These are phyloP conservation scores for Ciconia stormi DNA, from an alignment of 2,113 vertebrate species.

Conservation along the genomic window DNA sequence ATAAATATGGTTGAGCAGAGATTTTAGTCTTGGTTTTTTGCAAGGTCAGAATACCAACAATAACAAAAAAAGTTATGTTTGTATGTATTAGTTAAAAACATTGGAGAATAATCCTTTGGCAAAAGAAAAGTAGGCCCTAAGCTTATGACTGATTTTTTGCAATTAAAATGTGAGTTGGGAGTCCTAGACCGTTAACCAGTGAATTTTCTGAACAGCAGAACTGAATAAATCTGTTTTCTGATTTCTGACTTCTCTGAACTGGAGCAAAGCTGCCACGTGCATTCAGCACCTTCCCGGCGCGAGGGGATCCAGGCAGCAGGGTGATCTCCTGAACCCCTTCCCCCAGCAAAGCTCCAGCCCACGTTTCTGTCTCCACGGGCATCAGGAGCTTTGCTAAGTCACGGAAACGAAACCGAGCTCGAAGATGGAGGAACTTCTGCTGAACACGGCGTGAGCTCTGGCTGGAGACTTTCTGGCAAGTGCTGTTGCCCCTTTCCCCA, in stretches of 20 bases:
- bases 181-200: neutral
- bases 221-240: neutral
- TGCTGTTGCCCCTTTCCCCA: neutral
- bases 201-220: neutral
- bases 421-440: neutral
- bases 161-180: neutral
- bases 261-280: accelerated
- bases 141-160: neutral
- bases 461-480: neutral
- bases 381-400: neutral
- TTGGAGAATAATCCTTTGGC: neutral
- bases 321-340: neutral
- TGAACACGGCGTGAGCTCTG: neutral
- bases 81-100: neutral
- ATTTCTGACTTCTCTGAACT: neutral
- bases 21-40: neutral
- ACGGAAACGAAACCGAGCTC: neutral
- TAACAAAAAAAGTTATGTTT: neutral
- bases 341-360: neutral
- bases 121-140: neutral
- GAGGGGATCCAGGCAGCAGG: neutral
- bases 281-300: neutral
- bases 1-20: neutral
- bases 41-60: neutral
- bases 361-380: neutral